Evolutionary conservation across 2,797 vertebrate genomes (phyloP).

Genomic region (Gobionotothen gibberifrons): DNA sequence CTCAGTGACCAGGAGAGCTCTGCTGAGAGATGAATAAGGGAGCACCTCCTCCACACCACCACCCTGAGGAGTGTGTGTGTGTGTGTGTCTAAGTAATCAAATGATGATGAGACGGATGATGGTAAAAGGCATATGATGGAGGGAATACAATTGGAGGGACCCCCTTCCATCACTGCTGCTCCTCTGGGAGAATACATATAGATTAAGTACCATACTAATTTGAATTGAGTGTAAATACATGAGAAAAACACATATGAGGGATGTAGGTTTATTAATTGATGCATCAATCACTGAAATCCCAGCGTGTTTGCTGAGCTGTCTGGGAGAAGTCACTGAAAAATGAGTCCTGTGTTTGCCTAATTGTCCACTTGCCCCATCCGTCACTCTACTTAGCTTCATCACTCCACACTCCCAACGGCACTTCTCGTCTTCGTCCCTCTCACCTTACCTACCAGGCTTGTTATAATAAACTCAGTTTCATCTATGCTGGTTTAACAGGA

Average conservation of each 20-base stretch:
- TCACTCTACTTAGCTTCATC: slow-evolving; percentile 37
- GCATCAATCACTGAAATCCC: slow-evolving; percentile 15
- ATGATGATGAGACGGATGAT: slow-evolving; percentile 58
- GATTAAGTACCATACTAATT: slow-evolving; percentile 4
- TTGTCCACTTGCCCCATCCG: slow-evolving; percentile 23
- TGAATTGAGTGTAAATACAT: slow-evolving; percentile 8
- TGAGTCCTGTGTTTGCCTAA: slow-evolving; percentile 26
- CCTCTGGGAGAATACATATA: slow-evolving; percentile 17
- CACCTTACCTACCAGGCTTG: slow-evolving; percentile 19
- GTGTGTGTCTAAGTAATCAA: slow-evolving; percentile 61
- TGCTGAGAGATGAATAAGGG: slow-evolving; percentile 47
- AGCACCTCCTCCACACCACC: slow-evolving; percentile 65
- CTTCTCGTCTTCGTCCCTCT: slow-evolving; percentile 15
- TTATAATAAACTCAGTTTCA: slow-evolving; percentile 42
- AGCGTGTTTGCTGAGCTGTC: slow-evolving; percentile 27
- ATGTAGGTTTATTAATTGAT: slow-evolving; percentile 15
- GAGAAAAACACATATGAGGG: background rate
- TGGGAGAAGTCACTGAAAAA: slow-evolving; percentile 28
- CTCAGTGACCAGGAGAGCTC: slow-evolving; percentile 48
- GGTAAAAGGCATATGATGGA: slow-evolving; percentile 25
- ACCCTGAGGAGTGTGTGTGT: slow-evolving; percentile 52
- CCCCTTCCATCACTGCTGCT: slow-evolving; percentile 5
- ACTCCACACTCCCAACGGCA: slow-evolving; percentile 29
- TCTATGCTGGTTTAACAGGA: background rate
- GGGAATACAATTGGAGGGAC: slow-evolving; percentile 15